Conservation (phyloP, 2,888 invertebrate genomes). For the Coenonympha arcania region DNA sequence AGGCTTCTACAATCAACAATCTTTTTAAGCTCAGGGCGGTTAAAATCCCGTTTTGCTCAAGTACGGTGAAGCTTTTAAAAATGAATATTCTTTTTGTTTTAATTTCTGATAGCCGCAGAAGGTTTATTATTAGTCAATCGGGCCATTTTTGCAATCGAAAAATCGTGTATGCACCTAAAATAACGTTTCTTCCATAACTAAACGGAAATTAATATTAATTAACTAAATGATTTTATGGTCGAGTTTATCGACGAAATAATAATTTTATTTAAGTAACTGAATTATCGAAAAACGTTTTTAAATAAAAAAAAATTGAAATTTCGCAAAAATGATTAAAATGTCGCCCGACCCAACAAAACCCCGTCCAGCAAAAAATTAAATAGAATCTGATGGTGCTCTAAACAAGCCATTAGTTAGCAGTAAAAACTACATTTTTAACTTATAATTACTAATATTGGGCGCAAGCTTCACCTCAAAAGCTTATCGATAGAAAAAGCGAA, state of each 20-base stretch:
- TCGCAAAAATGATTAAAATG: no score
- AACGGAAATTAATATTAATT: no score
- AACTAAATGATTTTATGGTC: no score
- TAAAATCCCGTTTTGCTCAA: constrained; percentile 16
- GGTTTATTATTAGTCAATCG: background rate
- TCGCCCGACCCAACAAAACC: background rate
- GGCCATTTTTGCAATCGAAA: no score
- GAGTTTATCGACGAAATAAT: no score
- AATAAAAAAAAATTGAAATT: no score
- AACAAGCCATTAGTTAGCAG: constrained; percentile 30
- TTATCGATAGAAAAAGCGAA: constrained; percentile 30
- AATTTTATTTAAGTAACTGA: no score
- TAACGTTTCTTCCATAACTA: no score
- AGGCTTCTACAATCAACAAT: constrained; percentile 23
- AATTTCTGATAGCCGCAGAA: background rate
- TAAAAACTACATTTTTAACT: constrained; percentile 36
- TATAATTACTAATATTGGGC: constrained; percentile 43
- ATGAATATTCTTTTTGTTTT: constrained; percentile 5
- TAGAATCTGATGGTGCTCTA: constrained; percentile 20
- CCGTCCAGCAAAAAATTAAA: constrained; percentile 13
- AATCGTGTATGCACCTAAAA: no score
- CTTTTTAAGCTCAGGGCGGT: constrained; percentile 18
- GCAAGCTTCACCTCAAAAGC: constrained; percentile 37
- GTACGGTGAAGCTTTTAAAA: constrained; percentile 7
- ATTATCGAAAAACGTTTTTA: no score